These are phyloP conservation scores for Phrynocephalus guinanensis DNA, from an alignment of 2,797 vertebrate genomes.

Conservation along the genomic window DNA sequence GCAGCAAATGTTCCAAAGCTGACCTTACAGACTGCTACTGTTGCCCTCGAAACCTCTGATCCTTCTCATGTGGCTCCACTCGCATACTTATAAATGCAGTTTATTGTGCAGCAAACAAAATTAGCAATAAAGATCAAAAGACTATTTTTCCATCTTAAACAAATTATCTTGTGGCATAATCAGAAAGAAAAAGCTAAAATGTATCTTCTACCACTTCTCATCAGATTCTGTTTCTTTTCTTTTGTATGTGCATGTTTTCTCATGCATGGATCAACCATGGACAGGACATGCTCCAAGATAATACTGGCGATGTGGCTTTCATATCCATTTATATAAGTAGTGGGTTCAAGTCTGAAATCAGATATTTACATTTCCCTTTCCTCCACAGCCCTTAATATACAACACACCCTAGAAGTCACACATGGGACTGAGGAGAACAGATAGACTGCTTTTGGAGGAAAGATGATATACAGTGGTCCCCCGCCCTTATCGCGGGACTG, in stretches of 20 bases:
- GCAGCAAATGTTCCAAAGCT: constrained; percentile 13
- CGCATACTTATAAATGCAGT: neutral
- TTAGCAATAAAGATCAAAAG: constrained; percentile 27
- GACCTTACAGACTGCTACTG: constrained; percentile 7
- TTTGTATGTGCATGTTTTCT: neutral
- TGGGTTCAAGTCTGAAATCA: neutral
- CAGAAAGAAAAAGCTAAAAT: constrained; percentile 12
- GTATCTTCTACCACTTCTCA: neutral
- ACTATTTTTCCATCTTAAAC: constrained; percentile 32
- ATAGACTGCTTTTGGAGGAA: neutral
- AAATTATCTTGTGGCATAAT: constrained; percentile 22
- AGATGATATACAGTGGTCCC: neutral
- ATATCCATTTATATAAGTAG: neutral
- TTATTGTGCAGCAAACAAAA: constrained; percentile 5
- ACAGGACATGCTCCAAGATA: neutral
- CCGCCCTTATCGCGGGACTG: no score
- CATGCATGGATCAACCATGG: neutral
- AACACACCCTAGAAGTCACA: neutral
- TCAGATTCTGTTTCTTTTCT: neutral
- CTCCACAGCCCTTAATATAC: neutral
- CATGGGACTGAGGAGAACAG: neutral
- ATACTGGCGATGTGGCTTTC: neutral
- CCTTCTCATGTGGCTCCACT: constrained; percentile 9
- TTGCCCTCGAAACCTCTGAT: constrained; percentile 12
- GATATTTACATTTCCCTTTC: neutral